Base-by-base conservation (phyloP, 2,888 invertebrate species). In the Flabesymbios commensalis region DNA sequence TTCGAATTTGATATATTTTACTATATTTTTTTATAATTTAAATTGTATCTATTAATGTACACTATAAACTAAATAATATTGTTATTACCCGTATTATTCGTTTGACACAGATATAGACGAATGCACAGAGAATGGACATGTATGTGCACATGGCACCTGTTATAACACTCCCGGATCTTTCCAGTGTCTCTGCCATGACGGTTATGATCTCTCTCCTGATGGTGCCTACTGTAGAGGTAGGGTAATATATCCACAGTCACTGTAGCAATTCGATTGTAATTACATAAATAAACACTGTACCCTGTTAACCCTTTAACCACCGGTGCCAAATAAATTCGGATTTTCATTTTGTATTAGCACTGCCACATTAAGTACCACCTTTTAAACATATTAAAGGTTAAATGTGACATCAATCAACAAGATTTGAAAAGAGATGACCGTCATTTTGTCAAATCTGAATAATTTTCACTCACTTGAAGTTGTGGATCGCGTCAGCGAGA, bases 181-280 rank as follows among this genome's bases (percentile, higher is more conserved):
- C 64, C 87, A 88, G 63, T 93, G 93, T 83, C 86, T 88, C 53
- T 93, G 93, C 75, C 86, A 88, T 70, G 85, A 88, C n/a, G 92
- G 92, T 0, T 93, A 90, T 83, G 87, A 88, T 39, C 87, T 90
- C 42, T 90, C 92, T 0, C 90, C 91, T 36, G 91, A 91, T 81
- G 91, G 91, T 1, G 87, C 88, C 88, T 85, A 89, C 88, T 93
- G 93, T 83, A 89, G 91, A 58, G 88, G 88, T 88, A 76, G 70
- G 69, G 59, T 29, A 26, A 45, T 19, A 19, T 19, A 17, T 36
- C n/a, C 39, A 36, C 10, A 10, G n/a, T 36, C 10, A n/a, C n/a
- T 36, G 39, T 14, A 36, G 39, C 39, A 36, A 36, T 36, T 14
- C n/a, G 39, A 36, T 36, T 14, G 10, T 36, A 14, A 10, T 14